A percentile compares a stretch with the other conserved stretches of the same genome.
These are phyloP conservation scores for Drosophila murphyi DNA, from an alignment of 1,140 invertebrate species.

Conservation along the genomic window DNA sequence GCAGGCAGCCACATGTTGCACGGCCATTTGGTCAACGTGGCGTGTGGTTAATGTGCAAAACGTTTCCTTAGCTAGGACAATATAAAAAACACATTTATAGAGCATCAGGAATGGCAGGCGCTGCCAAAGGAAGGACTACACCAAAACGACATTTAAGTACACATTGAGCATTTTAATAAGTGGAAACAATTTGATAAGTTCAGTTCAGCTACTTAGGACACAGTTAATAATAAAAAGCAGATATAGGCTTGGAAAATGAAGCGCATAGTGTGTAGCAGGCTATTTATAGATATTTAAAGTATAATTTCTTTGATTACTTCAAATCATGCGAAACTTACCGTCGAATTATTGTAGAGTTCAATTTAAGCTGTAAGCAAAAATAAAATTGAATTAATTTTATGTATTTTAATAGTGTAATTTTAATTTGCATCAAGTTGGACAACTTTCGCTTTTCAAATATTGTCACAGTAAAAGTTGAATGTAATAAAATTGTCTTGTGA, in stretches of 20 bases:
- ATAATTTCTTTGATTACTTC: not conserved
- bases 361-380: constrained; percentile 32
- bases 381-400: not conserved
- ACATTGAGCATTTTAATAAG: constrained; percentile 24
- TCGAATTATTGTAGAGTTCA: constrained; percentile 2
- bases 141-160: constrained; percentile 59
- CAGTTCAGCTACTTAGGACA: not conserved
- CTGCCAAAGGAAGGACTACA: constrained; percentile 30
- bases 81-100: constrained; percentile 58
- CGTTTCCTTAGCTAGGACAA: constrained; percentile 30
- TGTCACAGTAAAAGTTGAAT: too few species aligned
- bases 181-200: constrained; percentile 1
- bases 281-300: not conserved
- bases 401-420: not conserved
- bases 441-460: too few species aligned
- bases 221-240: constrained; percentile 10
- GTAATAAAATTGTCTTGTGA: too few species aligned
- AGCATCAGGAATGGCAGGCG: constrained; percentile 16
- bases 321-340: constrained; percentile 38
- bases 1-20: constrained; percentile 65
- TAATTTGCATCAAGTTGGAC: not conserved
- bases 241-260: not conserved
- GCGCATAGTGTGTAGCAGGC: not conserved
- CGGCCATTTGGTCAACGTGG: constrained; percentile 60
- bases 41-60: constrained; percentile 41